These are phyloP conservation scores for Cotesia glomerata DNA, from an alignment of 1,140 invertebrate species.

Conservation along the genomic window DNA sequence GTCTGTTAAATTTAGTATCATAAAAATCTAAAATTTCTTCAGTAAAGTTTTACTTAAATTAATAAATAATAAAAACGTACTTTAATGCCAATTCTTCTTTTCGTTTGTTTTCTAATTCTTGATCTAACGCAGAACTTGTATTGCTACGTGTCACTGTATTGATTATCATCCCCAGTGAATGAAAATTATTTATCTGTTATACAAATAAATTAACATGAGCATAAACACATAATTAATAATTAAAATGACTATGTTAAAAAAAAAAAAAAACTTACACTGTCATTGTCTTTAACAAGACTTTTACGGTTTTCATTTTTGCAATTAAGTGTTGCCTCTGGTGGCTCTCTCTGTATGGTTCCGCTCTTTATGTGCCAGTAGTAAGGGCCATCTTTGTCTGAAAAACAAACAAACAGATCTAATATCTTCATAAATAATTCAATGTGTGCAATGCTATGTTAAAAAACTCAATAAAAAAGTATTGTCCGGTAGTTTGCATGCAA, in stretches of 20 bases:
- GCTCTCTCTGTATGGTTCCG: constrained; percentile 93
- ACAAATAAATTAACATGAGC: constrained; percentile 24
- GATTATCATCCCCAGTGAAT: constrained; percentile 62
- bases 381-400: constrained; percentile 86
- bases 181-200: constrained; percentile 63
- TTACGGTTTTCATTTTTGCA: constrained; percentile 60
- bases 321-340: constrained; percentile 68
- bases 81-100: constrained; percentile 79
- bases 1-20: neutral
- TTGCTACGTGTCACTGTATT: constrained; percentile 77
- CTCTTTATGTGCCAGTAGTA: constrained; percentile 99
- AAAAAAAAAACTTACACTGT: constrained; percentile 59
- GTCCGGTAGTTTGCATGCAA: too few relatives aligned
- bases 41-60: neutral
- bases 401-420: constrained; percentile 24
- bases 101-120: constrained; percentile 72
- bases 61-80: constrained; percentile 59
- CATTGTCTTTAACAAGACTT: constrained; percentile 67
- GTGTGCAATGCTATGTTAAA: too few relatives aligned
- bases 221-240: constrained; percentile 2
- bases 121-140: constrained; percentile 78
- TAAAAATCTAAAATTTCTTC: neutral
- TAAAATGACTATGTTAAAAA: too few relatives aligned
- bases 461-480: too few relatives aligned
- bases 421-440: too few relatives aligned